These are phyloP conservation scores for Pachycephala philippinensis DNA, from an alignment of 2,113 vertebrate species.

Conservation along the genomic window DNA sequence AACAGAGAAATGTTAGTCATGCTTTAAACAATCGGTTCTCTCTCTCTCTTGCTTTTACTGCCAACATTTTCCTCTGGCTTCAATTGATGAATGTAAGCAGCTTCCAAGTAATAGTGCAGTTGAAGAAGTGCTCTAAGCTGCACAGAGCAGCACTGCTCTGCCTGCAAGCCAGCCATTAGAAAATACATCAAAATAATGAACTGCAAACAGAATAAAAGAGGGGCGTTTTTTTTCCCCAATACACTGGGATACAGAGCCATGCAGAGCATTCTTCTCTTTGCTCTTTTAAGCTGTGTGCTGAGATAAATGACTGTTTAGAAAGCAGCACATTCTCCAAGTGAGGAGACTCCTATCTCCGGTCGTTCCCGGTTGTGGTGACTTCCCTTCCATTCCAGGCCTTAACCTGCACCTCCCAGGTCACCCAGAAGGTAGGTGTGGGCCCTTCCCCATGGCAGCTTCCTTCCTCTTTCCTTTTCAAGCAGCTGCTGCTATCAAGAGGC, in stretches of 20 bases:
- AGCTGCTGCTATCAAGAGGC: not conserved
- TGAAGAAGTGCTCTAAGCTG: not conserved
- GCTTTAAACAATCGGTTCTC: not conserved
- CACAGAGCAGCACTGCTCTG: not conserved
- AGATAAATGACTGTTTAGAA: not conserved
- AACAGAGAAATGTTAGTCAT: not conserved
- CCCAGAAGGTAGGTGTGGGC: not conserved
- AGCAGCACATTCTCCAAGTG: not conserved
- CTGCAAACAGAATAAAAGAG: not conserved
- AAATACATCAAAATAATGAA: not conserved
- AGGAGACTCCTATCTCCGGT: fast-evolving
- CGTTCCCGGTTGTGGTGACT: not conserved
- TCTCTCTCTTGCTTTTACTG: not conserved
- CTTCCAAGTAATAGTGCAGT: not conserved
- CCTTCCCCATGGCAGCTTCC: not conserved
- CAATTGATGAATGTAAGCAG: not conserved
- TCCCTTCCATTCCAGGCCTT: not conserved
- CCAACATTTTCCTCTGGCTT: not conserved
- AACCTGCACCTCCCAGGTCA: not conserved
- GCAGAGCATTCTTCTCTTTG: not conserved
- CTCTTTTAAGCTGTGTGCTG: not conserved
- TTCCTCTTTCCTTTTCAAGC: not conserved
- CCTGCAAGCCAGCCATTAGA: not conserved
- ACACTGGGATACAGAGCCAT: not conserved
- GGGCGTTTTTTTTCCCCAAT: not conserved